Evolutionary conservation across 2,888 invertebrate species (phyloP).

Genomic region (Parasteatoda lunata): DNA sequence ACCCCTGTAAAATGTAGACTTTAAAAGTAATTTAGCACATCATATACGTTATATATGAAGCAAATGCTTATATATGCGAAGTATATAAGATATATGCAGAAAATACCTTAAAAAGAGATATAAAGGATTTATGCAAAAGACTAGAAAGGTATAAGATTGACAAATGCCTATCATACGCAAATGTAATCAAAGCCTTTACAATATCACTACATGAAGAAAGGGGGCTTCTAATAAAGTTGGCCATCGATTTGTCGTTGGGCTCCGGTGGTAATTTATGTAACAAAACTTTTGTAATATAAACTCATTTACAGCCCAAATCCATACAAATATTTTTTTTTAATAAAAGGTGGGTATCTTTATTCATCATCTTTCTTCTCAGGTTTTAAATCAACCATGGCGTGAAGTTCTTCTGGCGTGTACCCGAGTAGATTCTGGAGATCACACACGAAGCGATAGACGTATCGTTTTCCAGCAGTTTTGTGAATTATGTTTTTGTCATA

Average conservation of each 20-base stretch:
- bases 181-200: constrained; percentile 55
- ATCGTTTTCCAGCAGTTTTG: constrained; percentile 98
- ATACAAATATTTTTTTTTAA: constrained; percentile 1
- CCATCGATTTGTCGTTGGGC: constrained; percentile 34
- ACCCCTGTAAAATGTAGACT: no score
- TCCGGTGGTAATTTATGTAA: constrained; percentile 58
- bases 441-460: constrained; percentile 98
- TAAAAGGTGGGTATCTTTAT: constrained; percentile 28
- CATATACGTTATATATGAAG: no score
- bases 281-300: constrained; percentile 17
- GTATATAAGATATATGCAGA: background rate
- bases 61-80: no score
- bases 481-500: constrained; percentile 99
- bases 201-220: constrained; percentile 55
- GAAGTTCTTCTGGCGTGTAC: constrained; percentile 95
- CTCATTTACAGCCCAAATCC: constrained; percentile 13
- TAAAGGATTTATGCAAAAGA: constrained; percentile 30
- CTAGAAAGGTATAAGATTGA: constrained; percentile 63
- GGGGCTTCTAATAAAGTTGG: constrained; percentile 46
- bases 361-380: constrained; percentile 96
- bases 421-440: constrained; percentile 96
- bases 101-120: constrained; percentile 1
- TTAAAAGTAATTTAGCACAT: no score
- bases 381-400: constrained; percentile 95
- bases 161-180: constrained; percentile 38